Conservation (phyloP, 2,888 invertebrate species). For the Caenorhabditis drosophilae region DNA sequence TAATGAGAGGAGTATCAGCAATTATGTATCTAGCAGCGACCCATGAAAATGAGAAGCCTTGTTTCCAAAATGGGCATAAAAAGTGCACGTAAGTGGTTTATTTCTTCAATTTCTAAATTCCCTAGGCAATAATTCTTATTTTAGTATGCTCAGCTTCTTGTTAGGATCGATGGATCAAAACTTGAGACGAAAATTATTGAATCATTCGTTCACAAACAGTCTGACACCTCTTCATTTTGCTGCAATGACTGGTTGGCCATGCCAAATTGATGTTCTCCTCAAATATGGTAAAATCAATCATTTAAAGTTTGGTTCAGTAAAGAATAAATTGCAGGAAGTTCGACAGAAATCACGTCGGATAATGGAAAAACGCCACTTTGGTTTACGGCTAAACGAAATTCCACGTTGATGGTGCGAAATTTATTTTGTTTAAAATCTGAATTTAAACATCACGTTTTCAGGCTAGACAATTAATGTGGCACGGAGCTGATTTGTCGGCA, state of each 20-base stretch:
- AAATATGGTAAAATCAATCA: slow-evolving; percentile 9
- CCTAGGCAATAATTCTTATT: neutral
- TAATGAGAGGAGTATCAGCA: neutral
- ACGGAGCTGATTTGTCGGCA: slow-evolving; percentile 25
- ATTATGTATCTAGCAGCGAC: slow-evolving; percentile 16
- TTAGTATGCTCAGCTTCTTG: slow-evolving; percentile 14
- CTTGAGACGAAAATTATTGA: slow-evolving; percentile 3
- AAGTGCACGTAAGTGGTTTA: slow-evolving; percentile 15
- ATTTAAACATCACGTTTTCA: slow-evolving; percentile 1
- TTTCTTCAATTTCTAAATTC: too few species aligned
- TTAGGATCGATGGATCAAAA: neutral
- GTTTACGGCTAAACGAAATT: slow-evolving; percentile 10
- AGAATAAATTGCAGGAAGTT: neutral
- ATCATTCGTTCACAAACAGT: slow-evolving; percentile 1
- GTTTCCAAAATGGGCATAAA: slow-evolving; percentile 11
- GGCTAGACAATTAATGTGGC: slow-evolving; percentile 38
- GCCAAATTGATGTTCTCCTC: slow-evolving; percentile 32
- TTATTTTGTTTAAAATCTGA: neutral
- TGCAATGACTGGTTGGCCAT: slow-evolving; percentile 27
- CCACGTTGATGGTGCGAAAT: slow-evolving; percentile 4
- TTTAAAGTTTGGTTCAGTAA: slow-evolving; percentile 3
- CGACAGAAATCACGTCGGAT: slow-evolving; percentile 4
- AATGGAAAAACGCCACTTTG: slow-evolving; percentile 10
- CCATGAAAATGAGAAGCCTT: slow-evolving; percentile 4
- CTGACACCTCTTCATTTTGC: slow-evolving; percentile 19